Percentiles rank a stretch among this genome's conserved stretches.
Conservation (phyloP, 2,113 vertebrate species). For the Nymphicus hollandicus region DNA sequence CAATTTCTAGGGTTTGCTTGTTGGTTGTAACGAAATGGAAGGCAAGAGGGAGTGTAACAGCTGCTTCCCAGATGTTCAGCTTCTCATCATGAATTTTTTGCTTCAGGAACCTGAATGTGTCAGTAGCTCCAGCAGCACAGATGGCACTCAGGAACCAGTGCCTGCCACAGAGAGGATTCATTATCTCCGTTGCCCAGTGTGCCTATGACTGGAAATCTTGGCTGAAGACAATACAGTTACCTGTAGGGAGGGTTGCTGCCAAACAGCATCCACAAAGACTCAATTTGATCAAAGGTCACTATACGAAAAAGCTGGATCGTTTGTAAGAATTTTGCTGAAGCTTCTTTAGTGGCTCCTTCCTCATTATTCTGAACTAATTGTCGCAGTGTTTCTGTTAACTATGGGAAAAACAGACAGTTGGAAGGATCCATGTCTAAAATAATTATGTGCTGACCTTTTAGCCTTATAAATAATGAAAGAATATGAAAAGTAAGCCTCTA, state of each 20-base stretch:
- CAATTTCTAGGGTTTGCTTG: conserved; percentile 68
- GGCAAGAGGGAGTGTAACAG: conserved; percentile 60
- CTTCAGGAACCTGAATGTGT: conserved; percentile 77
- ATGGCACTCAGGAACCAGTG: conserved; percentile 79
- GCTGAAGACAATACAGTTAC: neutral
- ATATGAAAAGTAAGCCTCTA: neutral
- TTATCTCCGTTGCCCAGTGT: neutral
- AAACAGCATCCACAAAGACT: conserved; percentile 75
- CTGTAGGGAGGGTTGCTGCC: neutral
- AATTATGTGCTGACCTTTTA: neutral
- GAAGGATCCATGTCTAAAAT: neutral
- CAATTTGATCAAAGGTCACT: conserved; percentile 66
- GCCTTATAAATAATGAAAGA: neutral
- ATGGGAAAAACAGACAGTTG: neutral
- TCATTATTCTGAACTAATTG: conserved; percentile 71
- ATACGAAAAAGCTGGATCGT: conserved; percentile 75
- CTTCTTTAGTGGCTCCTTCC: conserved; percentile 59
- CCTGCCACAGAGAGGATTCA: conserved; percentile 46
- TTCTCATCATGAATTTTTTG: conserved; percentile 70
- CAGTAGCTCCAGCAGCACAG: conserved; percentile 71
- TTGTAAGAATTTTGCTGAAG: conserved; percentile 72
- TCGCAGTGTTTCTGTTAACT: conserved; percentile 76
- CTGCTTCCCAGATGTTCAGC: conserved; percentile 64
- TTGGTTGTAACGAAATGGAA: conserved; percentile 74
- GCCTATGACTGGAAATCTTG: neutral